Evolutionary conservation across 2,113 vertebrate species (phyloP), one percentile per base, ranked within the genome.

Genomic region (Polypterus senegalus): DNA sequence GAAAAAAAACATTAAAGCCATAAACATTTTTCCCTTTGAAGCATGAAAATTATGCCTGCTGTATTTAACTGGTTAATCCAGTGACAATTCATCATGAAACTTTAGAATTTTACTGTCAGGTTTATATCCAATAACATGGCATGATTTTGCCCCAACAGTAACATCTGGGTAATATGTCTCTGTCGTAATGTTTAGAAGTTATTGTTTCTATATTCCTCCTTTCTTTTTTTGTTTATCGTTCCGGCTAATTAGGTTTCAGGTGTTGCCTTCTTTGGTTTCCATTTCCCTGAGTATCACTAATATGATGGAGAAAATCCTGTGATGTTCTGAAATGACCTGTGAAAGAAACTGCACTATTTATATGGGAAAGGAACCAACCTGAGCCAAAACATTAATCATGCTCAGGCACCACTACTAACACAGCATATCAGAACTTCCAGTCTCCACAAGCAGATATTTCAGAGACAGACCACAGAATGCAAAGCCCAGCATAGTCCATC

Each of bases 231-330:
- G 4, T 58, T 45, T 45, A 8, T 58, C 56, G 44, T 58, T 67
- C 46, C 61, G 66, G 47, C 49, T 64, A 64, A 58, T 67, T 67
- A 51, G 63, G 58, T 52, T 49, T 67, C 59, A 61, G 66, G 62
- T 64, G 66, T 67, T 67, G 45, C 9, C 9, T 60, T 6, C 53
- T 49, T 47, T 44, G 53, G 9, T 67, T 59, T 62, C 61, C 57
- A 49, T 61, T 67, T 64, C 62, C 66, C 56, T 7, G 3, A 45
- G 43, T 45, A 45, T 58, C 43, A 44, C 56, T 58, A 58, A 4
- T 4, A 10, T 56, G 62, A 67, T 59, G 57, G 47, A 53, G 53
- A 44, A 48, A 64, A 57, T 48, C 9, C 62, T 67, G 52, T 64
- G 62, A 64, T 64, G 66, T 58, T 53, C 57, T 8, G 27, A 27